Base-by-base conservation (phyloP, 2,888 invertebrate species). In the Drosophila neonasuta region DNA sequence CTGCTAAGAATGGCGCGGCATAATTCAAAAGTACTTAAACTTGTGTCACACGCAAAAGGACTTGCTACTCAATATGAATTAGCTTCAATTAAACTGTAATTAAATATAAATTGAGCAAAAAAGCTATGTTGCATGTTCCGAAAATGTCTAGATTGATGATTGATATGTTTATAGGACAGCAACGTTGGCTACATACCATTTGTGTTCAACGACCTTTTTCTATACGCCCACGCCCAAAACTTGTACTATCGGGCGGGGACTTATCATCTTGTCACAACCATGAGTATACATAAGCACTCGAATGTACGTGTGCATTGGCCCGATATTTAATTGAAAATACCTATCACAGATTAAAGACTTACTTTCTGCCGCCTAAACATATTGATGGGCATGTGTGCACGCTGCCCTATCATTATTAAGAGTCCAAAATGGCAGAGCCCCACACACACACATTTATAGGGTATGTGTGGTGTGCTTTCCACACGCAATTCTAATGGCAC, bases 101-200 rank as follows among this genome's bases (percentile, higher is more conserved):
- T 55, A 66, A 48, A 20, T n/a, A 29, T 10, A 41, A 61, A 51
- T 20, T 20, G 20, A 20, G 20, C 20, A 54, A 44, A 20, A 54
- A 11, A 9, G 24, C 10, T 11, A 15, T n/a, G 4, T 63, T 44
- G 74, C 77, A 74, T 79, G 67, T 54, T 7, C 11, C 11, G 10
- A n/a, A 49, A 48, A 64, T 58, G 30, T 58, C 46, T 20, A 57
- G 44, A 44, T 65, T 46, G 30, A 61, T 68, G 44, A 68, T 42
- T 30, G 17, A 52, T 24, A 20, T 4, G 20, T n/a, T 10, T 54
- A 5, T 9, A 29, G 30, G 32, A 30, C 29, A 39, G 6, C 13
- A 39, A 13, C 9, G 24, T 24, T 6, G 24, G 4, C 5, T 13
- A 7, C 11, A 15, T 9, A 32, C 32, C 13, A 15, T 13, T 13